Evolutionary conservation across 2,888 invertebrate genomes (phyloP).

Genomic region (Arrhopalites spinosus): DNA sequence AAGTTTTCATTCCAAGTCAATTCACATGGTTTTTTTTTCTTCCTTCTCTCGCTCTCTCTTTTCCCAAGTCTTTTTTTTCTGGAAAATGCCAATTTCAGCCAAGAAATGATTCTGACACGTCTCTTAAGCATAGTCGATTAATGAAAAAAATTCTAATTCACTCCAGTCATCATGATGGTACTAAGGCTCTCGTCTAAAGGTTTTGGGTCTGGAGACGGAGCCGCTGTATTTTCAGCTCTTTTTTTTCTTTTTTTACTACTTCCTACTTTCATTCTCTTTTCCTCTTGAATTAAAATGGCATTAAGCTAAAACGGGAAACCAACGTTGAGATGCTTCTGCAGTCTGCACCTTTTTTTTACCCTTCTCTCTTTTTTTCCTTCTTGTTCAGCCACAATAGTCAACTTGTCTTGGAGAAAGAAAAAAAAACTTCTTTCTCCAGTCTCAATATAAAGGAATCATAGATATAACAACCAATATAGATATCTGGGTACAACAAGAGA

Average conservation of each 20-base stretch:
- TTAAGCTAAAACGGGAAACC: slow-evolving; percentile 25
- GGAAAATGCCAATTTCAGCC: slow-evolving; percentile 37
- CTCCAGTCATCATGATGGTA: neutral
- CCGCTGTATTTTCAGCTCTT: no score
- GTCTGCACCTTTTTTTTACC: neutral
- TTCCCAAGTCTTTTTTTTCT: neutral
- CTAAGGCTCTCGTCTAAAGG: no score
- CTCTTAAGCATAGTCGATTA: slow-evolving; percentile 42
- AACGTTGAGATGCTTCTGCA: slow-evolving; percentile 12
- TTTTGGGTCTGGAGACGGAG: no score
- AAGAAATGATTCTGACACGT: slow-evolving; percentile 41
- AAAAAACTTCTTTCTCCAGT: slow-evolving; percentile 8
- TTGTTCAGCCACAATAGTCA: slow-evolving; percentile 13
- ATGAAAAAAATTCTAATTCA: slow-evolving; percentile 44
- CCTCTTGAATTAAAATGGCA: slow-evolving; percentile 34
- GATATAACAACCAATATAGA: slow-evolving; percentile 7
- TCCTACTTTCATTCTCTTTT: slow-evolving; percentile 15
- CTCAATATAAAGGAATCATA: neutral
- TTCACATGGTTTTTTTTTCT: slow-evolving; percentile 39
- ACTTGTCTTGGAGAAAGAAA: neutral
- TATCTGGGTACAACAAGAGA: slow-evolving; percentile 5
- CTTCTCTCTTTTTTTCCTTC: slow-evolving; percentile 6
- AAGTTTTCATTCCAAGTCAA: slow-evolving; percentile 42
- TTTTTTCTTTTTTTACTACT: no score
- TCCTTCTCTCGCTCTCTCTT: slow-evolving; percentile 4